Percentiles rank a stretch among this genome's conserved stretches.
Conservation (phyloP, 2,113 vertebrate species). For the Lepidothrix coronata region DNA sequence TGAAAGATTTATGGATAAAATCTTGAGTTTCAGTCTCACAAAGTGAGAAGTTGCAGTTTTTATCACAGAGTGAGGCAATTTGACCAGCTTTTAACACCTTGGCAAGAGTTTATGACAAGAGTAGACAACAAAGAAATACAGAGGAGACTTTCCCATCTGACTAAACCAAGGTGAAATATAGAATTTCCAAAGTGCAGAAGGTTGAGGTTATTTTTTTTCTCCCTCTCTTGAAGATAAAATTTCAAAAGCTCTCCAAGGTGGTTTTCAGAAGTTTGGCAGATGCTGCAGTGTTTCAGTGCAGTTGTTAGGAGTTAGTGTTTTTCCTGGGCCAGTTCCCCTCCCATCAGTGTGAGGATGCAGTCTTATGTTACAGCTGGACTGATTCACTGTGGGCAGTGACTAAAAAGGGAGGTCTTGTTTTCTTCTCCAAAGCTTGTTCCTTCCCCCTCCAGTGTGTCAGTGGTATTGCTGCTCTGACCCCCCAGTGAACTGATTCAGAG, state of each 20-base stretch:
- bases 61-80: not conserved
- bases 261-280: slow-evolving; percentile 9
- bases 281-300: not conserved
- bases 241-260: not conserved
- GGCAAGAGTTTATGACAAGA: not conserved
- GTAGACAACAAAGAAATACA: not conserved
- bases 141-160: not conserved
- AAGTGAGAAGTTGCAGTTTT: not conserved
- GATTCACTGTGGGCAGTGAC: not conserved
- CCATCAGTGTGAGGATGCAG: not conserved
- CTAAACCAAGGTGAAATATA: not conserved
- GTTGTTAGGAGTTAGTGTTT: not conserved
- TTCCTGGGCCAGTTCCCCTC: not conserved
- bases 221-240: not conserved
- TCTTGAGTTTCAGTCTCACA: not conserved
- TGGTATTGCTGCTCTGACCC: not conserved
- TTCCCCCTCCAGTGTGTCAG: slow-evolving; percentile 5
- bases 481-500: not conserved
- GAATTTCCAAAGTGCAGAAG: not conserved
- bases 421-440: not conserved
- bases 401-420: slow-evolving; percentile 1
- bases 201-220: not conserved
- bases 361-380: not conserved
- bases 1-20: not conserved
- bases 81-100: not conserved